phyloP scores from a whole-genome alignment of 2,888 invertebrate genomes.

The Lasioglossum vierecki region DNA sequence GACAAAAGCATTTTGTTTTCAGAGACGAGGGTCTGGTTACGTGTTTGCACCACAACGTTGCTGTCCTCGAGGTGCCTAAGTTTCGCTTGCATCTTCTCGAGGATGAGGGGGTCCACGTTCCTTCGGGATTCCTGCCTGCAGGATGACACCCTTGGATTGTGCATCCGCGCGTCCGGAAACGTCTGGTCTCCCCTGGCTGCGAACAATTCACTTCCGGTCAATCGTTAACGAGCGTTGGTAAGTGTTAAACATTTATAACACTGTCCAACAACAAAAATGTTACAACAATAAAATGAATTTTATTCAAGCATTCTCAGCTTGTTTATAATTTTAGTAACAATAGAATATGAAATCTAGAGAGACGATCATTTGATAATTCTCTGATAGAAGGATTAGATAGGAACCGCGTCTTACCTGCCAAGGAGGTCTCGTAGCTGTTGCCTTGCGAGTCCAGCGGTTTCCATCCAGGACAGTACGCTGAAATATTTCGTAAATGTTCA shows the following conservation, averaged over 20 bases:
- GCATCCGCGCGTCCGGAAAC: conserved; percentile 56
- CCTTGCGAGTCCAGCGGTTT: conserved; percentile 21
- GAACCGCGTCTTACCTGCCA: conserved; percentile 22
- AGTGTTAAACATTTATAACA: background rate
- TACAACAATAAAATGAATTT: no score
- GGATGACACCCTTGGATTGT: conserved; percentile 34
- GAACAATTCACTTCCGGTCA: background rate
- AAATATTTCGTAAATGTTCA: background rate
- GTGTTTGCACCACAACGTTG: conserved; percentile 72
- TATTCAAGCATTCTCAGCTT: no score
- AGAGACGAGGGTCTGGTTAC: conserved; percentile 72
- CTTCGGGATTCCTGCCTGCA: conserved; percentile 29
- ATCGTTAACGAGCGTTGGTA: background rate
- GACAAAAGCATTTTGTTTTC: conserved; percentile 73
- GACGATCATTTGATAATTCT: background rate
- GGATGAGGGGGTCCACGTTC: conserved; percentile 43
- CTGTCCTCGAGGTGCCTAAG: conserved; percentile 73
- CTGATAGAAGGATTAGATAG: background rate
- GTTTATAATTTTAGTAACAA: no score
- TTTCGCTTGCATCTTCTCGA: conserved; percentile 59
- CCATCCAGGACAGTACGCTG: conserved; percentile 34
- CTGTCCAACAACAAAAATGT: no score
- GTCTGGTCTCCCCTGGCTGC: conserved; percentile 61
- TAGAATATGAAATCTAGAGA: background rate
- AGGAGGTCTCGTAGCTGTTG: background rate